These are phyloP conservation scores for Slavum lentiscoides DNA, from an alignment of 2,888 invertebrate genomes.

Conservation along the genomic window DNA sequence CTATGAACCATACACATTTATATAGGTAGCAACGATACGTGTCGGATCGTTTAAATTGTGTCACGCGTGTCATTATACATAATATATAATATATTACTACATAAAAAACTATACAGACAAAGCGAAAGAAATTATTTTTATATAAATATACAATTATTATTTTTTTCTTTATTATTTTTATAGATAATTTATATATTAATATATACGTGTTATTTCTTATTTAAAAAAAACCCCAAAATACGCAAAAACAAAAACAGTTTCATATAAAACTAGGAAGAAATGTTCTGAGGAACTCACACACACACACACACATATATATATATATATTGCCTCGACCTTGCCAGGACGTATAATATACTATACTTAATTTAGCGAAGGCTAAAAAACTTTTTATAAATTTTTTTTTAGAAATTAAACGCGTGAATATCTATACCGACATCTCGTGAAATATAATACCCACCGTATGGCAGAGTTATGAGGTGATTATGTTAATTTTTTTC, in stretches of 20 bases:
- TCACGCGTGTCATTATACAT: neutral
- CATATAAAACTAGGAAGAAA: conserved; percentile 25
- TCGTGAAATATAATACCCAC: neutral
- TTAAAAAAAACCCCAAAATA: neutral
- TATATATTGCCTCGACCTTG: conserved; percentile 25
- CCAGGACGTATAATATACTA: neutral
- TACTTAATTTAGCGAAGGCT: conserved; percentile 22
- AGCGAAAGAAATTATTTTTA: neutral
- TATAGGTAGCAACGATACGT: neutral
- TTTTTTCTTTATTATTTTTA: neutral
- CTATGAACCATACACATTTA: neutral
- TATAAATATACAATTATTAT: too few species aligned
- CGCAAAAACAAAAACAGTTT: neutral
- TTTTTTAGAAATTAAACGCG: neutral
- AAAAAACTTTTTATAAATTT: conserved; percentile 2
- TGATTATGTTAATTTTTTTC: too few species aligned
- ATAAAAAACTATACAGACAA: neutral
- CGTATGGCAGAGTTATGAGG: too few species aligned
- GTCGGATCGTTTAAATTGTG: neutral
- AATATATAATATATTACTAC: neutral
- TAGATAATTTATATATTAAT: too few species aligned
- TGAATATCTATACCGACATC: neutral
- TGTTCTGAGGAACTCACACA: neutral
- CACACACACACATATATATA: neutral
- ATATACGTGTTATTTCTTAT: neutral